phyloP scores from a whole-genome alignment of 2,888 invertebrate genomes.

The Pyrocoelia pectoralis region DNA sequence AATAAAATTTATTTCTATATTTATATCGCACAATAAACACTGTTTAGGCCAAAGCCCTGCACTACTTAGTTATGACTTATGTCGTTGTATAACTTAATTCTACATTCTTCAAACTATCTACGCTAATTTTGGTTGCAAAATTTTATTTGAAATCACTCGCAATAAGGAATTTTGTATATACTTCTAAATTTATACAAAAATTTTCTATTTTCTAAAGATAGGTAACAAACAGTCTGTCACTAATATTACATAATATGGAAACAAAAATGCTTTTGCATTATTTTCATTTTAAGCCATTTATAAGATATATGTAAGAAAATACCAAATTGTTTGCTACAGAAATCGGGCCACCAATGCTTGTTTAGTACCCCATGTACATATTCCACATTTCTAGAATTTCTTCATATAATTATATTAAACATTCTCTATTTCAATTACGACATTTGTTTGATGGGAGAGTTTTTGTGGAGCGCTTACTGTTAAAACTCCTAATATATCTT shows the following conservation, averaged over 20 bases:
- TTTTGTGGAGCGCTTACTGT: neutral
- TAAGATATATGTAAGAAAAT: neutral
- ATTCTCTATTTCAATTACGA: neutral
- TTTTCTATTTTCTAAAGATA: slow-evolving; percentile 6
- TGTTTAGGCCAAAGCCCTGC: slow-evolving; percentile 28
- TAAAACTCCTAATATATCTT: neutral
- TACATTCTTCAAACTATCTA: slow-evolving; percentile 16
- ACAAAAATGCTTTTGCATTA: neutral
- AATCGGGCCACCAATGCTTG: neutral
- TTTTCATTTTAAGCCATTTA: neutral
- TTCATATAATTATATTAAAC: neutral
- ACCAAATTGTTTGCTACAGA: slow-evolving; percentile 7
- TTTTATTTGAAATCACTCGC: slow-evolving; percentile 23
- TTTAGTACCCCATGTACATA: neutral
- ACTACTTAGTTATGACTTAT: slow-evolving; percentile 32
- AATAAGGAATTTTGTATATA: slow-evolving; percentile 26
- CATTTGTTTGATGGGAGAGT: neutral
- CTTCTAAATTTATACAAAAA: slow-evolving; percentile 27
- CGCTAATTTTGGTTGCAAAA: slow-evolving; percentile 30
- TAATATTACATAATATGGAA: slow-evolving; percentile 5
- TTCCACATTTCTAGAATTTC: neutral
- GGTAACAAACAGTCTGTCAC: slow-evolving; percentile 4
- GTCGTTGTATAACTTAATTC: slow-evolving; percentile 35
- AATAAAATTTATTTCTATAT: slow-evolving; percentile 20
- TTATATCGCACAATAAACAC: slow-evolving; percentile 33